Base-by-base conservation (phyloP, 1,140 invertebrate species). In the Eufriesea mexicana region DNA sequence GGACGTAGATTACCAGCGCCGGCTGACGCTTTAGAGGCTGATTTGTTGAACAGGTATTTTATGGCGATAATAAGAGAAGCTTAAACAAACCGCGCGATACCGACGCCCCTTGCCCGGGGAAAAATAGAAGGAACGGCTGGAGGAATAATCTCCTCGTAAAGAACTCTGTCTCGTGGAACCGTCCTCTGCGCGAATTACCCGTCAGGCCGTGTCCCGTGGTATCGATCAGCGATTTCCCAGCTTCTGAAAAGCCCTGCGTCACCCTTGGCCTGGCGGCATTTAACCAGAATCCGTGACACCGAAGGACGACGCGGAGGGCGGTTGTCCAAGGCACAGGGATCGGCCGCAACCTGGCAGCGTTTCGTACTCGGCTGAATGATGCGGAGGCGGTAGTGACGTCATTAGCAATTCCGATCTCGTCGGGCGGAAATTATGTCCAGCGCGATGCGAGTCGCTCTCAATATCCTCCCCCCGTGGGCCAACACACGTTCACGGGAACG, bases 351-450 rank as follows among this genome's bases (percentile, higher is more conserved):
- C 66, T 71, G 62, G 66, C 75, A 28, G 75, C 81, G 59, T 68
- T 67, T 55, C 86, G 71, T 75, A 77, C 77, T 71, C 45, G 23
- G 78, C 42, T 92, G 92, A 94, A 92, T 92, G 93, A 94, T 93
- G 93, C 91, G 90, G 91, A 93, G 92, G 91, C 90, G 92, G 93
- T 91, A 92, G 92, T 93, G 92, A 93, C 93, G 93, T 94, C 93
- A 94, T 94, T 94, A 94, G 94, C 92, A 94, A 94, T 94, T 94
- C 94, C 92, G 93, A 94, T 94, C 94, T 94, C 93, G 94, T 94
- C 93, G 93, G 92, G 93, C 94, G 94, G 94, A 94, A 94, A 94
- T 94, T 94, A 94, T 94, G 94, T 94, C 94, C 94, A 94, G 91
- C 91, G 90, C 91, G 91, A 92, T 90, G 90, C 91, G 92, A 93